Conservation (phyloP, 2,888 invertebrate species). For the Agrochola macilenta region DNA sequence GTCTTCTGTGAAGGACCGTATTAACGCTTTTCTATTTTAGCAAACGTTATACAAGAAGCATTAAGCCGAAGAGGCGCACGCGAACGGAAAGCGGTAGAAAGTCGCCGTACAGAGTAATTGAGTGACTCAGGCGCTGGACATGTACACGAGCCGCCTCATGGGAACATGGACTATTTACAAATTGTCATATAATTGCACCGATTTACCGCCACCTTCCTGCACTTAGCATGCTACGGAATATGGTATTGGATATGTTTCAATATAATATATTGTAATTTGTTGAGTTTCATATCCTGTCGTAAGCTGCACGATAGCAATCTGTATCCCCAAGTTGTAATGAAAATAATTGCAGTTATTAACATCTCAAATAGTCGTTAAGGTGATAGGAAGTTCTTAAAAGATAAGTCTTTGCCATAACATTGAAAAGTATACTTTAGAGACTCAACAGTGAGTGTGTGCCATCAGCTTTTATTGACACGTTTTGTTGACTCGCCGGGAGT, state of each 20-base stretch:
- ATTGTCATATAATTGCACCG: constrained; percentile 79
- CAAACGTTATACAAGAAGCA: constrained; percentile 83
- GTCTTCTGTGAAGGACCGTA: constrained; percentile 70
- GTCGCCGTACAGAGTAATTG: constrained; percentile 76
- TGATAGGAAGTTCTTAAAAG: constrained; percentile 14
- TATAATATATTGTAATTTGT: constrained; percentile 49
- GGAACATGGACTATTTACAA: constrained; percentile 77
- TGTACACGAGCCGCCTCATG: constrained; percentile 65
- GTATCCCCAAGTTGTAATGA: constrained; percentile 29
- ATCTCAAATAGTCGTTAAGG: neutral
- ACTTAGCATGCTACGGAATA: constrained; percentile 70
- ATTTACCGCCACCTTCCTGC: constrained; percentile 74
- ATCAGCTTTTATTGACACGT: constrained; percentile 45
- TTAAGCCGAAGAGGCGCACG: constrained; percentile 77
- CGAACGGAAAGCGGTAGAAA: constrained; percentile 83
- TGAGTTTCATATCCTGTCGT: constrained; percentile 69
- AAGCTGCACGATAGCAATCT: constrained; percentile 29
- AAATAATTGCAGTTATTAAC: constrained; percentile 33
- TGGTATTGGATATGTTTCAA: constrained; percentile 61
- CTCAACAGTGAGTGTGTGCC: constrained; percentile 14
- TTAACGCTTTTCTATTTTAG: constrained; percentile 86
- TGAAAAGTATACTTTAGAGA: constrained; percentile 39
- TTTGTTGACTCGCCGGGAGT: constrained; percentile 50
- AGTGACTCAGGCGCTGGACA: constrained; percentile 83
- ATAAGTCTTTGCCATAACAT: constrained; percentile 35